Base-by-base conservation (phyloP, 2,888 invertebrate genomes). In the Plebejus anna region DNA sequence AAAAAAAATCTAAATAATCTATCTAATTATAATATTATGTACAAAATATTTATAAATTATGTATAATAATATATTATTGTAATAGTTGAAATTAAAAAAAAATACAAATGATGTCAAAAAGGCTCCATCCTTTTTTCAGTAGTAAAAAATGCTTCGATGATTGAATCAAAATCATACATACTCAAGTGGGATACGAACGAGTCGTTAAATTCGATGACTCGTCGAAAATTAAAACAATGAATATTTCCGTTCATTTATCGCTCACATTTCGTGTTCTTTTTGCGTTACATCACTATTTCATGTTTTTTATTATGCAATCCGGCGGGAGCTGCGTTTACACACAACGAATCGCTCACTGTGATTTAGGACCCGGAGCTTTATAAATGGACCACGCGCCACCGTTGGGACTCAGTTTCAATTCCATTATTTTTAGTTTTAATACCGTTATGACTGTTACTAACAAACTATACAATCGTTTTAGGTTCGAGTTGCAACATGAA, bases 151-250 rank as follows among this genome's bases (percentile, higher is more conserved):
- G 87, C 76, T 84, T 83, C 83, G 87, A 85, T 87, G 85, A 89
- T 90, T 88, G 87, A 90, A 89, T 89, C 88, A 89, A 90, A 90
- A 89, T 90, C 85, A 89, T 87, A 90, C 88, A 86, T 88, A 90
- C 86, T 89, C 90, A 92, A 91, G 92, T 89, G 92, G 90, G 91
- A 90, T 89, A 91, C 89, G 87, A 83, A 88, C 86, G 89, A 89
- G 88, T 91, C 89, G 92, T 92, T 91, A 90, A 91, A 89, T 86
- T 85, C 89, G 89, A 90, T 90, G 90, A 90, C 90, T 91, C 91
- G 91, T 91, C 91, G 88, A 90, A 92, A 91, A 92, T 92, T 88
- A 91, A 91, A 91, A 91, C 87, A 87, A 88, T 85, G 82, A 86
- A 90, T 90, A 90, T 92, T 89, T 91, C 87, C 89, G 89, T 89